A percentile compares a stretch with the other conserved stretches of the same genome.
phyloP scores from a whole-genome alignment of 2,113 vertebrate genomes.

The Alethe diademata region DNA sequence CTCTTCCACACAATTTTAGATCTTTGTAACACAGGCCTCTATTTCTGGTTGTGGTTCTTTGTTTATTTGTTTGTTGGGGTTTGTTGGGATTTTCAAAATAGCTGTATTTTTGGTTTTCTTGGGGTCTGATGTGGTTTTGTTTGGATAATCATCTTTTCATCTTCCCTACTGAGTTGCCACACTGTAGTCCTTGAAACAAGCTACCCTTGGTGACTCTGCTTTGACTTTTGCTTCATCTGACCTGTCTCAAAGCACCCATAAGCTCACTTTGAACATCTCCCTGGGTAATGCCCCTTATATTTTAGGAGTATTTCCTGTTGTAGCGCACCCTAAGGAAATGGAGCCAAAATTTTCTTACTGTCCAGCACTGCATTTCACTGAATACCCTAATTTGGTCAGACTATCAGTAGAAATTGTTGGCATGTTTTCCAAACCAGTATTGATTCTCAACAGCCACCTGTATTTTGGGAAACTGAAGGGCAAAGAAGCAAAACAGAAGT shows the following conservation, averaged over 20 bases:
- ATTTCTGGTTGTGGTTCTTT: background rate
- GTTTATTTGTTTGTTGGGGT: background rate
- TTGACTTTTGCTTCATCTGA: background rate
- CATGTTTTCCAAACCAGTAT: background rate
- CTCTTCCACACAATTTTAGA: background rate
- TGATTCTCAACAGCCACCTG: background rate
- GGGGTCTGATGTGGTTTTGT: constrained; percentile 20
- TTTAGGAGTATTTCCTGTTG: background rate
- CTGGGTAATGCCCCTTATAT: background rate
- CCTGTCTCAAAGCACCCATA: background rate
- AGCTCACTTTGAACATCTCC: background rate
- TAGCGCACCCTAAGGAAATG: background rate
- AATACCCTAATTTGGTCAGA: background rate
- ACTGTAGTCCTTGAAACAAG: background rate
- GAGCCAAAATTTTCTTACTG: background rate
- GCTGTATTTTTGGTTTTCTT: constrained; percentile 5
- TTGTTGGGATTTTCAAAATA: background rate
- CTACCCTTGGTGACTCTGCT: background rate
- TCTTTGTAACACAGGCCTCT: background rate
- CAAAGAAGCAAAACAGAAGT: background rate
- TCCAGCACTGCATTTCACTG: background rate
- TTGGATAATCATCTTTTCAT: background rate
- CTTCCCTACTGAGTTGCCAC: background rate
- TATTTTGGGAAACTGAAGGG: background rate
- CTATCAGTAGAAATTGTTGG: background rate